Conservation (phyloP, 1,140 invertebrate species). For the Heliconius hewitsoni region DNA sequence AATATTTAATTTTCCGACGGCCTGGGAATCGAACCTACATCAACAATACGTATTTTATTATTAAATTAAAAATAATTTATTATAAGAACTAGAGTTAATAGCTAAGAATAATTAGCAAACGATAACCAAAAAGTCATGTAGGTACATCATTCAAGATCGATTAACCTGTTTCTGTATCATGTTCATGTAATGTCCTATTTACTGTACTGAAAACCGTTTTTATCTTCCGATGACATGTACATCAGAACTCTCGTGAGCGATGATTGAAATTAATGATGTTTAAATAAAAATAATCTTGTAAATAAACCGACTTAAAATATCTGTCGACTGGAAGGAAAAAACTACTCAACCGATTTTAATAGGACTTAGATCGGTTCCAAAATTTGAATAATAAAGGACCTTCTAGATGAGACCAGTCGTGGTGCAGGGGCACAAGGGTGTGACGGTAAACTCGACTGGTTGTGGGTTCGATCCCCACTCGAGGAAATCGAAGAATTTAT, state of each 20-base stretch:
- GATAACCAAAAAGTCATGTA: not conserved
- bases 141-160: not conserved
- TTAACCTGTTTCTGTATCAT: slow-evolving; percentile 15
- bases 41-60: too few relatives aligned
- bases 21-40: too few relatives aligned
- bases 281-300: not conserved
- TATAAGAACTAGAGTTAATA: not conserved
- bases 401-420: too few relatives aligned
- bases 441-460: too few relatives aligned
- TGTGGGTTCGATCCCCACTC: too few relatives aligned
- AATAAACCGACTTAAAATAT: not conserved
- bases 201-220: slow-evolving; percentile 22
- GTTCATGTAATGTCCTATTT: slow-evolving; percentile 22
- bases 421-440: too few relatives aligned
- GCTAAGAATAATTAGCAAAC: not conserved
- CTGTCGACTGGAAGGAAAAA: too few relatives aligned
- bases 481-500: too few relatives aligned
- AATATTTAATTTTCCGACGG: too few relatives aligned
- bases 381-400: too few relatives aligned
- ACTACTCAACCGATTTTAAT: too few relatives aligned
- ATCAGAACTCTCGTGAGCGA: slow-evolving; percentile 21
- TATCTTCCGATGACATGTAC: slow-evolving; percentile 21
- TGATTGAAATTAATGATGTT: slow-evolving; percentile 31
- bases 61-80: not conserved
- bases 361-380: too few relatives aligned